phyloP scores from a whole-genome alignment of 2,888 invertebrate species.

The Tinea semifulvella region DNA sequence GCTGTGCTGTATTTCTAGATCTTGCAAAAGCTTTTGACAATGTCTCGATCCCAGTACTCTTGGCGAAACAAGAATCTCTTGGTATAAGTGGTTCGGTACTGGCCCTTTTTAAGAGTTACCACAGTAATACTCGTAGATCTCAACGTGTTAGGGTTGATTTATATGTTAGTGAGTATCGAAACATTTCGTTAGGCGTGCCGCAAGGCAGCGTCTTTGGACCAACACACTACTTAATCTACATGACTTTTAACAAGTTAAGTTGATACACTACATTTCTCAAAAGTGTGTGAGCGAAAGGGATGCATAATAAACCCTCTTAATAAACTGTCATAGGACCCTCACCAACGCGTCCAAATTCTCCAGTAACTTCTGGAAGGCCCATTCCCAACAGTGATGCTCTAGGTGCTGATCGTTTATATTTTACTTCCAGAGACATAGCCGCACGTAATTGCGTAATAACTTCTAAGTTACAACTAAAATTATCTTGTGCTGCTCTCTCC shows the following conservation, averaged over 20 bases:
- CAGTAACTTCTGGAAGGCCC: no score
- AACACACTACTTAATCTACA: conserved; percentile 8
- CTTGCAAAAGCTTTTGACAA: conserved; percentile 5
- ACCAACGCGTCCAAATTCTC: no score
- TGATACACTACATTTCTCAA: no score
- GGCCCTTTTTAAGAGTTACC: conserved; percentile 6
- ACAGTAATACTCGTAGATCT: background rate
- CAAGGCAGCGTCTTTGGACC: conserved; percentile 12
- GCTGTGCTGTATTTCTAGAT: conserved; percentile 9
- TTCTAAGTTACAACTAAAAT: conserved; percentile 82
- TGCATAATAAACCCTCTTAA: no score
- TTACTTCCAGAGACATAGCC: conserved; percentile 75
- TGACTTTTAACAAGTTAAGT: no score
- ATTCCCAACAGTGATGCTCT: no score
- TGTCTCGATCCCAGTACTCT: conserved; percentile 7
- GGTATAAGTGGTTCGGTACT: conserved; percentile 10
- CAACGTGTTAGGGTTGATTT: background rate
- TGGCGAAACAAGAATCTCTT: conserved; percentile 5
- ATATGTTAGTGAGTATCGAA: background rate
- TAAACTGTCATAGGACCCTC: no score
- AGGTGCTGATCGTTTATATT: background rate
- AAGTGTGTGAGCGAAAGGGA: no score
- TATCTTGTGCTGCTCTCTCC: conserved; percentile 81
- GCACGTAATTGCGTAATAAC: conserved; percentile 91
- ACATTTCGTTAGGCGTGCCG: background rate